These are phyloP conservation scores for Epizoanthus stellaris DNA, from an alignment of 92 coral and sea anemone species.

Conservation along the genomic window DNA sequence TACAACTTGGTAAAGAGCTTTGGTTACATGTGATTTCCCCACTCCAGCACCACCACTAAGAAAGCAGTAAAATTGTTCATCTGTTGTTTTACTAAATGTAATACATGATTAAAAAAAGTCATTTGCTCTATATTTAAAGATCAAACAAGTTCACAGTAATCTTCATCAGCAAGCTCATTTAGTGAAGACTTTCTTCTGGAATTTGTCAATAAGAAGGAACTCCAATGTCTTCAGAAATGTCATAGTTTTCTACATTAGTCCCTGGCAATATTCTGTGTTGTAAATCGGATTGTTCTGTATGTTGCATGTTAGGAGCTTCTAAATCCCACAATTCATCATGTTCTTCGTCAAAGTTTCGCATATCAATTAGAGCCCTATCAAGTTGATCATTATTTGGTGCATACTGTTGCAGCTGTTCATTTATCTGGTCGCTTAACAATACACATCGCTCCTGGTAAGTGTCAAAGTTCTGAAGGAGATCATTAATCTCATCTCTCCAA, in stretches of 20 bases:
- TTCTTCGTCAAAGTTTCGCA: conserved; percentile 27
- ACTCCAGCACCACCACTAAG: conserved; percentile 50
- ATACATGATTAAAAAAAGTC: conserved; percentile 46
- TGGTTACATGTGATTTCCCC: conserved; percentile 61
- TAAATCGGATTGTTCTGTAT: conserved; percentile 19
- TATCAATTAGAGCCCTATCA: conserved; percentile 8
- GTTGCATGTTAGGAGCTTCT: conserved; percentile 43
- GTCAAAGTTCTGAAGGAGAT: conserved; percentile 7
- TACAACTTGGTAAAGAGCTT: conserved; percentile 57
- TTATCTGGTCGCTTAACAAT: conserved; percentile 19
- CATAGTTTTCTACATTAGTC: conserved; percentile 21
- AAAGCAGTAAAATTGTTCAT: conserved; percentile 19
- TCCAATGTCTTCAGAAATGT: conserved; percentile 46
- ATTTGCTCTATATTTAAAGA: conserved; percentile 38
- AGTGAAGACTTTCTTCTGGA: neutral
- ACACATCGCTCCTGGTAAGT: conserved; percentile 14
- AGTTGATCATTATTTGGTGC: conserved; percentile 22
- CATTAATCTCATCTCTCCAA: conserved; percentile 42
- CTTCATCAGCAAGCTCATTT: conserved; percentile 56
- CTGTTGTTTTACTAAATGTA: conserved; percentile 46
- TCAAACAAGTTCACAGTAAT: conserved; percentile 50
- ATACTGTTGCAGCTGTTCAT: conserved; percentile 32
- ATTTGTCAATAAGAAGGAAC: conserved; percentile 14
- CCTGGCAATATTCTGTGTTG: neutral
- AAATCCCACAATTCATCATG: conserved; percentile 17